Evolutionary conservation across 1,140 invertebrate species (phyloP), one percentile per base, ranked within the genome.

Genomic region (Drosophila seguyi): DNA sequence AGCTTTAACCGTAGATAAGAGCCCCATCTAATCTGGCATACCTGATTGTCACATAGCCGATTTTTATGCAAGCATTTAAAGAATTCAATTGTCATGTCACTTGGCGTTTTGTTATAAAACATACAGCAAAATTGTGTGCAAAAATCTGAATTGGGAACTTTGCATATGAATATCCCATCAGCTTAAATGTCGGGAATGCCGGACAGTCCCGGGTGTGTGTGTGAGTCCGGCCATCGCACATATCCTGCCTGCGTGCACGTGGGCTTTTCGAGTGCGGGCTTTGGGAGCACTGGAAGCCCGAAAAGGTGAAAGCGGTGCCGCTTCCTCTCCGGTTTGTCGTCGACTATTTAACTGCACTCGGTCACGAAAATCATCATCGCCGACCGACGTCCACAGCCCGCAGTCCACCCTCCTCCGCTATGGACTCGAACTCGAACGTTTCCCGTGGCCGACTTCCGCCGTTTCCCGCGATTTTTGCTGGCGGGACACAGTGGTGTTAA

Each of bases 291-390:
- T 72, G 59, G 52, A 59, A 81, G 72, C 57, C 66, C 58, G 66
- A 65, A 56, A 69, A 68, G 82, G 61, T 76, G 77, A 62, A 73
- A 72, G 73, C 81, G 48, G 65, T 69, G 65, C 57, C 79, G 44
- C 72, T 76, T 77, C 55, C 79, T 58, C 53, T 68, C 52, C 66
- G 66, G 84, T 80, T 87, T 81, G 84, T 88, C 76, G 85, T 75
- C 67, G 72, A 60, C 80, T 90, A 60, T 90, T 90, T 90, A 90
- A 90, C 86, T 90, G 85, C 85, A 85, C 81, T 90, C 88, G 81
- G 85, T 90, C 85, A 90, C 85, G 85, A 90, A 90, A 90, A 85
- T 90, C 85, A 90, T 90, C 81, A 73, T 58, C 27, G 76, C 61
- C 55, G 25, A 61, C 53, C 56, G 42, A 55, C 65, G 67, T 72